These are phyloP conservation scores for Agapornis canus DNA, from an alignment of 2,797 vertebrate genomes.

Conservation along the genomic window DNA sequence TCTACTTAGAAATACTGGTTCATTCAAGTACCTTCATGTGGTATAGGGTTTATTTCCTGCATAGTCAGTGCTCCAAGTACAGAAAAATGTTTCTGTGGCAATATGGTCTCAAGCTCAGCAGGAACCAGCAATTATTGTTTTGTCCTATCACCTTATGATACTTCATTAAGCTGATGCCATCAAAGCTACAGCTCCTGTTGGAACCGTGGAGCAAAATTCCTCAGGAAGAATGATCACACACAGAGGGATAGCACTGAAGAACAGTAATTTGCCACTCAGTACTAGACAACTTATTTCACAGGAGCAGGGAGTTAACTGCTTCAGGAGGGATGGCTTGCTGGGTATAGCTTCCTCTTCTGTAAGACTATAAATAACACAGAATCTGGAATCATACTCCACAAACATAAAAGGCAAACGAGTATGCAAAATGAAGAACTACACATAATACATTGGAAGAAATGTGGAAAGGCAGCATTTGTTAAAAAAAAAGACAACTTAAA, in stretches of 20 bases:
- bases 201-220: background rate
- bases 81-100: background rate
- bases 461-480: background rate
- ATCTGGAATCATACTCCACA: background rate
- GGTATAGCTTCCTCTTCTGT: background rate
- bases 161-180: background rate
- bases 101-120: background rate
- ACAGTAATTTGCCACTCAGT: background rate
- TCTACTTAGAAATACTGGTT: background rate
- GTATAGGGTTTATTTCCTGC: background rate
- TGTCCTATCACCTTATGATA: background rate
- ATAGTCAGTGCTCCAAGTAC: background rate
- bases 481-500: constrained; percentile 14
- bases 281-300: background rate
- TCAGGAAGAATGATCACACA: background rate
- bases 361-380: background rate
- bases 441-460: background rate
- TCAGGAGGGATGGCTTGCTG: background rate
- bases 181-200: background rate
- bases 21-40: background rate
- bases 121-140: background rate
- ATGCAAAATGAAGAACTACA: background rate
- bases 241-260: background rate
- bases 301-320: background rate
- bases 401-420: background rate